phyloP scores from a whole-genome alignment of 1,140 invertebrate species.

The Zaprionus ghesquierei region DNA sequence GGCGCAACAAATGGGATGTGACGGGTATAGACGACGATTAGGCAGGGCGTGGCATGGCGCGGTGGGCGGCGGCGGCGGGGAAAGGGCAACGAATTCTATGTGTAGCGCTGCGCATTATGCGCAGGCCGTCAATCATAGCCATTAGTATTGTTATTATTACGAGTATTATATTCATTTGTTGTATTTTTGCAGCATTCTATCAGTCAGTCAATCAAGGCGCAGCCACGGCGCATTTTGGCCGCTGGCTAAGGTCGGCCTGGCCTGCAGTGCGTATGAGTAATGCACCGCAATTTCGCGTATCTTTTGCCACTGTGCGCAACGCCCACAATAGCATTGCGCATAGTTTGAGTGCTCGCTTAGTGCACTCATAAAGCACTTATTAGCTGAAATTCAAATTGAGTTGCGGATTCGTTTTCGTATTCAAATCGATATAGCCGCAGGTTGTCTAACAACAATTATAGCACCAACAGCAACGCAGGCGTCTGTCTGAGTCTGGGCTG shows the following conservation, averaged over 20 bases:
- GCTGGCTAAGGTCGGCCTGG: conserved; percentile 44
- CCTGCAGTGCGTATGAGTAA: conserved; percentile 58
- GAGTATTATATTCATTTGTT: background rate
- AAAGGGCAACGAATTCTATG: conserved; percentile 17
- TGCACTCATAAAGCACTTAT: conserved; percentile 10
- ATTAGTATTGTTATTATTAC: conserved; percentile 14
- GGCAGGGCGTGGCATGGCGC: background rate
- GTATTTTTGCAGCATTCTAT: conserved; percentile 10
- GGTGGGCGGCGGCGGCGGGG: background rate
- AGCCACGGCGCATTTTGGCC: conserved; percentile 35
- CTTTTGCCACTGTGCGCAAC: conserved; percentile 35
- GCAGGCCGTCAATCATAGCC: conserved; percentile 40
- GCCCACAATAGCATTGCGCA: conserved; percentile 17
- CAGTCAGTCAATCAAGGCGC: conserved; percentile 50
- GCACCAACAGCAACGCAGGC: background rate
- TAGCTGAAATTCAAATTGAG: conserved; percentile 29
- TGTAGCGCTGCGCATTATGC: too few species aligned
- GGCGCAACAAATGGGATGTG: conserved; percentile 49
- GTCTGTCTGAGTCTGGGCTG: conserved; percentile 7
- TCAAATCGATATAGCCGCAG: conserved; percentile 37
- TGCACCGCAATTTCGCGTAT: too few species aligned
- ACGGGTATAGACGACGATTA: conserved; percentile 23
- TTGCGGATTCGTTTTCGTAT: conserved; percentile 20
- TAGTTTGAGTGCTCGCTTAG: conserved; percentile 8
- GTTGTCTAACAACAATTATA: conserved; percentile 21